phyloP scores from a whole-genome alignment of 37 sponge, comb jelly and placozoan genomes.

The Crambe crambe region DNA sequence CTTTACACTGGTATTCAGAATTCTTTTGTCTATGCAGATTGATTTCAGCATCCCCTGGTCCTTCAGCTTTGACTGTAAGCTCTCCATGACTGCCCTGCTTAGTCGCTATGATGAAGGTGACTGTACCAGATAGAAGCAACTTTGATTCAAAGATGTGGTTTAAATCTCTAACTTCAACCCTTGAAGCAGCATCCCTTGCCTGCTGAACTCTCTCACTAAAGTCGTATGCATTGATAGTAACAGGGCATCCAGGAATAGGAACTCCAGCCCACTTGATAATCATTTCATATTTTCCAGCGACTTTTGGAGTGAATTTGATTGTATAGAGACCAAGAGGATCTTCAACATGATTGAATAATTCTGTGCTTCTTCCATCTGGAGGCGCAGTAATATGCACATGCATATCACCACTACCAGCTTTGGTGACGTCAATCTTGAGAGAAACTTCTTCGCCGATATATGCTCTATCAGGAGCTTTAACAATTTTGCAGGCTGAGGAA shows the following conservation, averaged over 20 bases:
- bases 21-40: slow-evolving; percentile 18
- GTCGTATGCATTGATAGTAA: slow-evolving; percentile 23
- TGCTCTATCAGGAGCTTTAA: slow-evolving; percentile 55
- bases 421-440: slow-evolving; percentile 25
- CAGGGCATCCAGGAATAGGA: slow-evolving; percentile 42
- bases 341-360: background rate
- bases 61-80: slow-evolving; percentile 34
- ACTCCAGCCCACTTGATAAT: slow-evolving; percentile 37
- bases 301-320: slow-evolving; percentile 44
- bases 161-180: slow-evolving; percentile 42
- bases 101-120: slow-evolving; percentile 10
- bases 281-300: slow-evolving; percentile 46
- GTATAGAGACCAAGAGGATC: slow-evolving; percentile 40
- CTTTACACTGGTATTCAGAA: slow-evolving; percentile 14
- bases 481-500: slow-evolving; percentile 20
- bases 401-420: slow-evolving; percentile 64
- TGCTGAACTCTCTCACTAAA: background rate
- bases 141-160: slow-evolving; percentile 29
- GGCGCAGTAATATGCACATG: slow-evolving; percentile 21
- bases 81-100: slow-evolving; percentile 33
- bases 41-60: slow-evolving; percentile 30
- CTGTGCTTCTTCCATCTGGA: slow-evolving; percentile 6
- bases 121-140: background rate
- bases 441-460: background rate
- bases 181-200: slow-evolving; percentile 23